A percentile compares a stretch with the other conserved stretches of the same genome.
Evolutionary conservation across 2,888 invertebrate genomes (phyloP).

Genomic region (Catocala sponsa): DNA sequence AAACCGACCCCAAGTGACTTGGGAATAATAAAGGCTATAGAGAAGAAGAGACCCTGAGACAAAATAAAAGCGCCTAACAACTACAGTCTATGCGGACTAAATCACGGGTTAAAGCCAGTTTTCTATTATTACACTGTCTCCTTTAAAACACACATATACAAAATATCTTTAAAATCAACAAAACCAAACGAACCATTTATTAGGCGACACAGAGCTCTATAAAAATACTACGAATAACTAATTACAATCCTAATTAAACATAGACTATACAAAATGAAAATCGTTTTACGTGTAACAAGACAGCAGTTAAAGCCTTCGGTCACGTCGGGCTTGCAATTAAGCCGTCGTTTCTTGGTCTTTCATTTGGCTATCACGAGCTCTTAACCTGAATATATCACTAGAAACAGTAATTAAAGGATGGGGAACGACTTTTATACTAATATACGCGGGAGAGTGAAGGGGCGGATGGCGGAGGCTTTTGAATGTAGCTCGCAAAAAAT

Average conservation of each 20-base stretch:
- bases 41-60: too few species aligned
- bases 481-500: background rate
- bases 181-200: background rate
- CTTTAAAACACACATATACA: too few species aligned
- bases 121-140: too few species aligned
- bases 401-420: slow-evolving; percentile 67
- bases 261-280: slow-evolving; percentile 45
- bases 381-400: slow-evolving; percentile 74
- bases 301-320: slow-evolving; percentile 59
- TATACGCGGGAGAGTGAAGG: slow-evolving; percentile 6
- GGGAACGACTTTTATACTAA: slow-evolving; percentile 39
- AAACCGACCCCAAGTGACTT: too few species aligned
- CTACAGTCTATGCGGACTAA: too few species aligned
- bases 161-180: too few species aligned
- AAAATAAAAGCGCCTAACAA: too few species aligned
- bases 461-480: background rate
- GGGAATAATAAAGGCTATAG: too few species aligned
- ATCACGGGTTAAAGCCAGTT: too few species aligned
- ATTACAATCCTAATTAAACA: slow-evolving; percentile 34
- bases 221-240: slow-evolving; percentile 9
- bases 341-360: slow-evolving; percentile 68
- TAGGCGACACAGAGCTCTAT: background rate
- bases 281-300: slow-evolving; percentile 51
- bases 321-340: slow-evolving; percentile 71
- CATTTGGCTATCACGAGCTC: slow-evolving; percentile 77